phyloP scores from a whole-genome alignment of 2,888 invertebrate species.

The Candidula unifasciata region DNA sequence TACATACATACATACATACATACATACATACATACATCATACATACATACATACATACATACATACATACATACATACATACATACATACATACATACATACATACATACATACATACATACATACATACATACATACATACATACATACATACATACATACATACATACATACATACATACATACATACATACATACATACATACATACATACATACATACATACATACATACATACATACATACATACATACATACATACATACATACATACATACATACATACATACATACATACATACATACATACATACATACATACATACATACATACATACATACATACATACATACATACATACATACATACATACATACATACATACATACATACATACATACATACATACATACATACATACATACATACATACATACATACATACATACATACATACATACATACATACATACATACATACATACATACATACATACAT shows the following conservation, averaged over 20 bases:
- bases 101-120: not conserved
- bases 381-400: no score
- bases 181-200: not conserved
- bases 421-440: no score
- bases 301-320: no score
- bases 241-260: not conserved
- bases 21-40: not conserved
- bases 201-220: not conserved
- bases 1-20: not conserved
- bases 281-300: no score
- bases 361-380: no score
- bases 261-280: no score
- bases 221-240: not conserved
- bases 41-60: not conserved
- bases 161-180: not conserved
- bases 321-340: no score
- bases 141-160: not conserved
- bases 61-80: conserved; percentile 13
- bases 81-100: conserved; percentile 11
- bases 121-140: not conserved
- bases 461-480: no score
- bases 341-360: no score
- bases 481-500: no score
- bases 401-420: no score
- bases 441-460: no score